These are phyloP conservation scores for Colostygia pectinataria DNA, from an alignment of 2,888 invertebrate genomes.

Conservation along the genomic window DNA sequence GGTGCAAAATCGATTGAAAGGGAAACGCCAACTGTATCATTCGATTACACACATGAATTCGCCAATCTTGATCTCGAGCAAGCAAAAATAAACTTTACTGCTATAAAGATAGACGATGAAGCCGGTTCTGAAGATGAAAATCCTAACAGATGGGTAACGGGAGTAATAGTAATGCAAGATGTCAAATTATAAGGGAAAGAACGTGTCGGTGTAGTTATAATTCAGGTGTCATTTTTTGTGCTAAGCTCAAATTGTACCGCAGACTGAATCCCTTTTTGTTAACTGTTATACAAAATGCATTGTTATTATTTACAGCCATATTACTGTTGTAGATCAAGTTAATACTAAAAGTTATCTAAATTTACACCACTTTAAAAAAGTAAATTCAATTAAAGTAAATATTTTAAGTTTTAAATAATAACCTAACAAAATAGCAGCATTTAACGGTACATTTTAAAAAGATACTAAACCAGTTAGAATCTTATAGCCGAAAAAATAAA, in stretches of 20 bases:
- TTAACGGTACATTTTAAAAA: too few species aligned
- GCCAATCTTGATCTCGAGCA: constrained; percentile 20
- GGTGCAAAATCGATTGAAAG: constrained; percentile 66
- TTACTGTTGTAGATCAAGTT: background rate
- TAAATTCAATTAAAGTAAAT: too few species aligned
- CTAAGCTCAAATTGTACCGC: constrained; percentile 19
- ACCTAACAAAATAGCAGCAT: background rate
- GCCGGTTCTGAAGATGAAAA: constrained; percentile 11
- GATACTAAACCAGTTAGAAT: constrained; percentile 21
- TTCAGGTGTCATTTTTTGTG: constrained; percentile 39
- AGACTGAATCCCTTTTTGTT: constrained; percentile 20
- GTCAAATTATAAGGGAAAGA: constrained; percentile 42
- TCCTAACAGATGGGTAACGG: constrained; percentile 46
- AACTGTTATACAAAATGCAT: constrained; percentile 17
- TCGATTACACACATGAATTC: constrained; percentile 41
- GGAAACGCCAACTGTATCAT: constrained; percentile 62
- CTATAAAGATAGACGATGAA: constrained; percentile 21
- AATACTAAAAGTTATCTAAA: too few species aligned
- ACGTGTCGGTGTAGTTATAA: constrained; percentile 45
- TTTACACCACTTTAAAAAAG: background rate
- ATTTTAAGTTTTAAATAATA: too few species aligned
- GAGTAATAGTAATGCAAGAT: constrained; percentile 53
- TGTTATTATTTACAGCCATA: background rate
- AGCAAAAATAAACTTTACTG: constrained; percentile 38
- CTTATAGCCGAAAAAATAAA: constrained; percentile 4